Evolutionary conservation across 1,140 invertebrate species (phyloP), one percentile per base, ranked within the genome.

Genomic region (Drosophila ohnishii): DNA sequence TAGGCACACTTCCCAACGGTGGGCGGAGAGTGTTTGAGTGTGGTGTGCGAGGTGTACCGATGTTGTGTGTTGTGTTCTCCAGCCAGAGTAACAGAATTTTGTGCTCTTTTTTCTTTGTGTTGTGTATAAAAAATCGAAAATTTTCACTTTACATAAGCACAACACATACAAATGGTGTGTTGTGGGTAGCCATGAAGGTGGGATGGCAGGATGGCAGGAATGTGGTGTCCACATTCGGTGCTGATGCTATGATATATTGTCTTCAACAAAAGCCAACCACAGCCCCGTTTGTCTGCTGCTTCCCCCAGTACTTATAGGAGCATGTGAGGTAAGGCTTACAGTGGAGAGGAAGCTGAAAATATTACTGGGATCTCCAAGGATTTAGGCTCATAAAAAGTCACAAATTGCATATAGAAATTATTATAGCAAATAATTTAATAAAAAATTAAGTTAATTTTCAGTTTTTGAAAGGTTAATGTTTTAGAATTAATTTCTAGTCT

Each of bases 161-260:
- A 55, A 64, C 80, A 78, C 67, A 74, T 72, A 86, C 82, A 86
- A 86, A 80, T 86, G 78, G 80, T 80, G 82, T 70, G 78, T 85
- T 85, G 82, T 64, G 82, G 82, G 70, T 67, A 80, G 78, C 75
- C 74, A 66, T 16, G 45, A 34, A 32, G 35, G 53, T 63, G 19
- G 42, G 45, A 16, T 8, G 32, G 42, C n/a, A 34, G 60, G 53
- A 53, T 57, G 80, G 51, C 48, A 32, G 44, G 63, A 69, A 69
- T 70, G 51, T 55, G 75, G 66, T 67, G 61, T 65, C 59, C 60
- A 78, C 69, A 48, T 66, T 81, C 62, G 51, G 51, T 82, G 59
- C 75, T 88, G 83, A 87, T 87, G 84, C 84, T 83, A 87, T 87
- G 83, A 87, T 87, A 87, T 87, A 87, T 87, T 87, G 83, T 87